These are phyloP conservation scores for Nothura maculosa DNA, from an alignment of 2,797 vertebrate species.

Conservation along the genomic window DNA sequence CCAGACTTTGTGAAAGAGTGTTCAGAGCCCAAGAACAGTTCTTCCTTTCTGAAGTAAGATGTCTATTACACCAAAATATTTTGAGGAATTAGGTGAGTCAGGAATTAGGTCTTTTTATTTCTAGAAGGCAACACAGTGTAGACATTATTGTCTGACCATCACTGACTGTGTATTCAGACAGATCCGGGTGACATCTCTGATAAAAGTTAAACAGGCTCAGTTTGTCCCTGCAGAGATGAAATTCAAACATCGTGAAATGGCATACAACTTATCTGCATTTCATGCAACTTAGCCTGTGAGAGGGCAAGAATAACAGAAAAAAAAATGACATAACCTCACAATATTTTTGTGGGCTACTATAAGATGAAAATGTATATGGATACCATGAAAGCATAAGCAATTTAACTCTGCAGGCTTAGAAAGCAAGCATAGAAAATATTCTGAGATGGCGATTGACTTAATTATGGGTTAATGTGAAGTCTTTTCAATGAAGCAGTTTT, in stretches of 20 bases:
- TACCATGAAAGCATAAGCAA: not conserved
- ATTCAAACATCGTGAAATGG: not conserved
- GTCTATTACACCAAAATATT: not conserved
- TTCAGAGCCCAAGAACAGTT: not conserved
- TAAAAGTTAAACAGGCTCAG: not conserved
- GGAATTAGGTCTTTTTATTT: not conserved
- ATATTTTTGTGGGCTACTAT: not conserved
- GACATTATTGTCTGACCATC: not conserved
- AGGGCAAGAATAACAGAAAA: not conserved
- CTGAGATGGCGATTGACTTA: not conserved
- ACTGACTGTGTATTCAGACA: not conserved
- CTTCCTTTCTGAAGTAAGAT: not conserved
- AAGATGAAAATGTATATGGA: not conserved
- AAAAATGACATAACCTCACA: not conserved
- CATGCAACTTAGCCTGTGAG: not conserved
- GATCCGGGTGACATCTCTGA: not conserved
- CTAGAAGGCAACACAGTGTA: not conserved
- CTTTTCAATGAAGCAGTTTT: not conserved
- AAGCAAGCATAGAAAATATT: not conserved
- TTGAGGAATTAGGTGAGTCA: constrained; percentile 1
- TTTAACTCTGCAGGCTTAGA: not conserved
- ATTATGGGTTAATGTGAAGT: not conserved
- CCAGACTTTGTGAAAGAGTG: not conserved
- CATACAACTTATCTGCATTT: not conserved
- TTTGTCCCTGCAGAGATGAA: not conserved